A percentile compares a stretch with the other conserved stretches of the same genome.
These are phyloP conservation scores for Drosophila setosimentum DNA, from an alignment of 2,888 invertebrate genomes.

Conservation along the genomic window DNA sequence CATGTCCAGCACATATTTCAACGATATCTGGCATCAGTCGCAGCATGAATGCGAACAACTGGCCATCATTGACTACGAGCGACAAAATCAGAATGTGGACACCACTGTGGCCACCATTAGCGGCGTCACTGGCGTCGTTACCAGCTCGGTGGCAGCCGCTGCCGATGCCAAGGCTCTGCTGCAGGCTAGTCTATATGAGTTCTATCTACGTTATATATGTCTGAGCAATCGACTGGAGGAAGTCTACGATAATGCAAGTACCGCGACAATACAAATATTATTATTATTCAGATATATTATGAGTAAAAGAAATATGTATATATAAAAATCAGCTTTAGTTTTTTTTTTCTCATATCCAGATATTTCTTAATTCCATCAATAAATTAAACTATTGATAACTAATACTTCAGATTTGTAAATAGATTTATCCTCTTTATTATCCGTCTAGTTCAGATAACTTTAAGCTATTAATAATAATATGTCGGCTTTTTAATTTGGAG, in stretches of 20 bases:
- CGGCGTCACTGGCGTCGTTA: slow-evolving; percentile 82
- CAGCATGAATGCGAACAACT: slow-evolving; percentile 86
- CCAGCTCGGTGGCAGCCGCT: slow-evolving; percentile 55
- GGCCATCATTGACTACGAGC: slow-evolving; percentile 86
- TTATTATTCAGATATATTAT: background rate
- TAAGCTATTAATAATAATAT: background rate
- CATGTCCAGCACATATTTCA: slow-evolving; percentile 92
- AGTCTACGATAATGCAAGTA: slow-evolving; percentile 90
- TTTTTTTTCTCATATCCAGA: background rate
- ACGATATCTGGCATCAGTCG: slow-evolving; percentile 89
- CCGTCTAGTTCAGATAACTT: background rate
- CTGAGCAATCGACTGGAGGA: slow-evolving; percentile 90
- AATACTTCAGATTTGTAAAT: background rate
- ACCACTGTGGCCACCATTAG: slow-evolving; percentile 85
- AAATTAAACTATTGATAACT: background rate
- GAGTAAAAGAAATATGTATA: too few species aligned
- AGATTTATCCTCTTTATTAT: background rate
- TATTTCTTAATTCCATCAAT: background rate
- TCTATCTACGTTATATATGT: slow-evolving; percentile 93
- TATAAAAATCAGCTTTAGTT: background rate
- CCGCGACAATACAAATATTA: background rate
- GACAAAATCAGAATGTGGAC: slow-evolving; percentile 87
- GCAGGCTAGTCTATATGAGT: slow-evolving; percentile 88
- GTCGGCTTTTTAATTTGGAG: background rate
- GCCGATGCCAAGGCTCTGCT: slow-evolving; percentile 85